A percentile compares a stretch with the other conserved stretches of the same genome.
These are phyloP conservation scores for Xestia sexstrigata DNA, from an alignment of 2,888 invertebrate species.

Conservation along the genomic window DNA sequence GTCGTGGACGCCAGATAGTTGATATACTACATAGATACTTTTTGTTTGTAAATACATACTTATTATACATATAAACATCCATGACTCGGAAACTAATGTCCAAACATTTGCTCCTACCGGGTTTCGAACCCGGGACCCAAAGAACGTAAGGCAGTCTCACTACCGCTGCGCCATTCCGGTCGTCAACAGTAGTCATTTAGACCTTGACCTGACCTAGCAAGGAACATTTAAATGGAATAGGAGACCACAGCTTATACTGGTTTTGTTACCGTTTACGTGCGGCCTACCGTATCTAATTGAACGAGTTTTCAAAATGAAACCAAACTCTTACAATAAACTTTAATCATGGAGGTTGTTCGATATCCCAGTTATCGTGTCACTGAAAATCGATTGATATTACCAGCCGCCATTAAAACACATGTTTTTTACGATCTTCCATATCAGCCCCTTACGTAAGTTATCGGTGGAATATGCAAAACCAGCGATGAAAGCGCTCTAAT, in stretches of 20 bases:
- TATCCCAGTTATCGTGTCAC: constrained; percentile 11
- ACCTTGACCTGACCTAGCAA: not conserved
- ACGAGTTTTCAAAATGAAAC: constrained; percentile 7
- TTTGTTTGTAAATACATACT: no score
- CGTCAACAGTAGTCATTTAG: no score
- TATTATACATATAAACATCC: no score
- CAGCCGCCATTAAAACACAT: constrained; percentile 27
- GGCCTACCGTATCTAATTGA: not conserved
- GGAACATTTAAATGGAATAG: not conserved
- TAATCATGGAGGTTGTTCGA: not conserved
- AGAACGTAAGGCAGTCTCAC: no score
- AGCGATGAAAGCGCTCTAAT: constrained; percentile 44
- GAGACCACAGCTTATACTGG: not conserved
- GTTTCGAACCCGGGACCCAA: no score
- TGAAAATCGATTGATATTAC: constrained; percentile 40
- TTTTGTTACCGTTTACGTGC: not conserved
- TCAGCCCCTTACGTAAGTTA: constrained; percentile 20
- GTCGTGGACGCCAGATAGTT: no score
- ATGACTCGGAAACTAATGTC: no score
- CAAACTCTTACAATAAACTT: not conserved
- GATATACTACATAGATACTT: no score
- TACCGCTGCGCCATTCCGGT: no score
- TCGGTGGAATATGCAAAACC: constrained; percentile 40
- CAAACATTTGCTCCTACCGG: no score
- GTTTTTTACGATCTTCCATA: constrained; percentile 36